A percentile compares a stretch with the other conserved stretches of the same genome.
Evolutionary conservation across 2,113 vertebrate species (phyloP).

Genomic region (Turnix velox): DNA sequence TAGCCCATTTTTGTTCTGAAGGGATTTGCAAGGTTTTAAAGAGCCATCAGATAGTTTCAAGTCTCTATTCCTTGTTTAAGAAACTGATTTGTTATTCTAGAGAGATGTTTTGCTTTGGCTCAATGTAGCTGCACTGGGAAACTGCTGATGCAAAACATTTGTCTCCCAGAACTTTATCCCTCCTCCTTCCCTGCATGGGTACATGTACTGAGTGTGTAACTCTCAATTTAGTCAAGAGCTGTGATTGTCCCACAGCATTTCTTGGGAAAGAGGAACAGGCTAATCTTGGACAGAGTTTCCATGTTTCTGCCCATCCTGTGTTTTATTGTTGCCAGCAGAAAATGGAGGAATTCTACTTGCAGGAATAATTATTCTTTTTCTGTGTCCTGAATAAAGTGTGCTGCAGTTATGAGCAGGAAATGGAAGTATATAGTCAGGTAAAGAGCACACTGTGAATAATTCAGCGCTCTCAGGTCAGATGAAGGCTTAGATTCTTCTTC

Average conservation of each 20-base stretch:
- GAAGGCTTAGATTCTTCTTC: background rate
- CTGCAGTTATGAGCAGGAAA: constrained; percentile 9
- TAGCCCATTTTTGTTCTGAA: background rate
- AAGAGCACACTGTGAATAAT: background rate
- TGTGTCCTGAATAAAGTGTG: background rate
- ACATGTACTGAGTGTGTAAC: background rate
- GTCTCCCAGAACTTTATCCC: background rate
- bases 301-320: background rate
- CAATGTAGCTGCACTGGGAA: background rate
- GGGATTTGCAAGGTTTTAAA: background rate
- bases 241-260: background rate
- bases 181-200: background rate
- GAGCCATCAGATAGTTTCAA: background rate
- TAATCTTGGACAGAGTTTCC: background rate
- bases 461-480: background rate
- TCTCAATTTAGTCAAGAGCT: background rate
- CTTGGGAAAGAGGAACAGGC: background rate
- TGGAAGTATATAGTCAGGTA: background rate
- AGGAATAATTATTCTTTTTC: background rate
- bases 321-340: background rate
- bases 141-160: background rate
- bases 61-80: background rate
- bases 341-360: background rate
- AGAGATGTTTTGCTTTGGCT: background rate
- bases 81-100: background rate